phyloP scores from a whole-genome alignment of 2,113 vertebrate genomes.

The Xiphophorus couchianus region DNA sequence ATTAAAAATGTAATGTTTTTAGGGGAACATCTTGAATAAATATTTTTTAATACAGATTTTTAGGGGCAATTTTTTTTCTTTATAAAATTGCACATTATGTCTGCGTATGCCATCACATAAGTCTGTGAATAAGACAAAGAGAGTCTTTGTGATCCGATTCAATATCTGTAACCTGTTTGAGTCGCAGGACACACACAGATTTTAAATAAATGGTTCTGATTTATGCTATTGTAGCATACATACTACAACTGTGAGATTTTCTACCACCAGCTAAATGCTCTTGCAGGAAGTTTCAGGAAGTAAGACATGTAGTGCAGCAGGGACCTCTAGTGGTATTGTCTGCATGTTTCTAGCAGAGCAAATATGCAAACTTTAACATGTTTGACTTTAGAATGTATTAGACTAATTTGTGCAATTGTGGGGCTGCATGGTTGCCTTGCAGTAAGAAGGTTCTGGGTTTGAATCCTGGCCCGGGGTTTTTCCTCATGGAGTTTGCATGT shows the following conservation, averaged over 20 bases:
- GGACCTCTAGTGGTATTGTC: constrained; percentile 55
- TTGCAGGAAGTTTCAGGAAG: neutral
- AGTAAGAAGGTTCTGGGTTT: too few species aligned
- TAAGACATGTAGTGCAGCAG: constrained; percentile 31
- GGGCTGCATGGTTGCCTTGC: too few species aligned
- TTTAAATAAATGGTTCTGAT: neutral
- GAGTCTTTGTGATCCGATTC: neutral
- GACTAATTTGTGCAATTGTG: too few species aligned
- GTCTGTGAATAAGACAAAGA: neutral
- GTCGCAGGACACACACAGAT: neutral
- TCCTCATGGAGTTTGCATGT: too few species aligned
- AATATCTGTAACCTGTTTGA: neutral
- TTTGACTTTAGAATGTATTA: too few species aligned
- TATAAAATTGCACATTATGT: too few species aligned
- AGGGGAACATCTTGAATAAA: too few species aligned
- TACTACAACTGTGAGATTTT: neutral
- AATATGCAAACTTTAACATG: neutral
- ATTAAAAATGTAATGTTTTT: neutral
- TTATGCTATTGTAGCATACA: neutral
- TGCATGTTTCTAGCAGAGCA: neutral
- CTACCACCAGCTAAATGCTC: neutral
- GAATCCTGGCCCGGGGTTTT: too few species aligned
- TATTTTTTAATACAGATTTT: too few species aligned
- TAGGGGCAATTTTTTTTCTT: too few species aligned
- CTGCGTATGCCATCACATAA: too few species aligned